Percentiles rank a stretch among this genome's conserved stretches.
phyloP scores from a whole-genome alignment of 53 echinoderm and acorn worm species.

The Holothuria scabra region DNA sequence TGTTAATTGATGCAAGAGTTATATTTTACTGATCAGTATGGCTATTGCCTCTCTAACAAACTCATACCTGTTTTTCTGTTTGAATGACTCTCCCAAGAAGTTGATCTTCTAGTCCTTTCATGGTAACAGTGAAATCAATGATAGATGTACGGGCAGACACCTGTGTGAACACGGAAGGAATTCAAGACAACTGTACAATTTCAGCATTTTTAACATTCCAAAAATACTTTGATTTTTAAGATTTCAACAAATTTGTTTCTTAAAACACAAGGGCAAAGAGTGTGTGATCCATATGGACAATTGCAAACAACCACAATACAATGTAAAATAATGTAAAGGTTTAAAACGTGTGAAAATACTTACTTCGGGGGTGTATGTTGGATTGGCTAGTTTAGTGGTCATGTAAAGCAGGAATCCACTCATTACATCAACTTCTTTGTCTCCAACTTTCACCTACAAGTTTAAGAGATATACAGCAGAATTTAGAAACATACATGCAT shows the following conservation, averaged over 20 bases:
- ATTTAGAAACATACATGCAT: neutral
- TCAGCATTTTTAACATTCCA: neutral
- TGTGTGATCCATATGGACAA: neutral
- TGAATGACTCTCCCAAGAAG: slow-evolving; percentile 93
- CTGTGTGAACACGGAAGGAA: slow-evolving; percentile 44
- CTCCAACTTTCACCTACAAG: slow-evolving; percentile 95
- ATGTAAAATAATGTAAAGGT: no score
- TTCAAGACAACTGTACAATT: neutral
- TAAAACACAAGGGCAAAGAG: neutral
- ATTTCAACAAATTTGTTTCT: neutral
- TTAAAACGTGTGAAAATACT: neutral
- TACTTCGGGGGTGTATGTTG: slow-evolving; percentile 98
- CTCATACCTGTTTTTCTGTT: slow-evolving; percentile 93
- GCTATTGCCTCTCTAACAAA: no score
- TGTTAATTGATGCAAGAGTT: no score
- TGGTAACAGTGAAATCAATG: slow-evolving; percentile 99
- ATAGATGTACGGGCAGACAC: slow-evolving; percentile 96
- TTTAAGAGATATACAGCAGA: neutral
- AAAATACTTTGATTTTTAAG: neutral
- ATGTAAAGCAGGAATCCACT: slow-evolving; percentile 89
- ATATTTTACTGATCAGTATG: no score
- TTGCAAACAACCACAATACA: no score
- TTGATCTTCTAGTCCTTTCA: slow-evolving; percentile 99
- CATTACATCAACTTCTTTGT: slow-evolving; percentile 99
- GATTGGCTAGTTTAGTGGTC: slow-evolving; percentile 97